Evolutionary conservation across 2,113 vertebrate genomes (phyloP), one percentile per base, ranked within the genome.

Genomic region (Enhydra lutris): DNA sequence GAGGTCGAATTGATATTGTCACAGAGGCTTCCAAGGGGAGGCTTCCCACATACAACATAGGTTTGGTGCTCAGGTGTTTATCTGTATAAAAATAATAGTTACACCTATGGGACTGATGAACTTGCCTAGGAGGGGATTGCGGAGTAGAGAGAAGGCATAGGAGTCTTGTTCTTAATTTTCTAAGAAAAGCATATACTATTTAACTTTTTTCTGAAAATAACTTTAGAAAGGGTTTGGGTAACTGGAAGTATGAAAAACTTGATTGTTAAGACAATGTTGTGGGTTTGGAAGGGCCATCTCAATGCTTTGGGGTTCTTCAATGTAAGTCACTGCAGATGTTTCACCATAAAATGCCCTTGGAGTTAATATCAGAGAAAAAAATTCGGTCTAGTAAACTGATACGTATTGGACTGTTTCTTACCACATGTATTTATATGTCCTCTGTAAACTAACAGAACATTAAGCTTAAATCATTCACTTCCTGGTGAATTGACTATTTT

Each of bases 31-130:
- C 45, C 29, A 59, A 61, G 7, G 59, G 36, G 52, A 65, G 71
- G 47, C 88, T 96, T 96, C 93, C 57, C 63, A 80, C 29, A 79
- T 10, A 67, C 36, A 69, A 4, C 26, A 23, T 82, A n/a, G 76
- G 24, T 87, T 79, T 96, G 80, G 31, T 82, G n/a, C 42, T 95
- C n/a, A 89, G n/a, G 36, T 55, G 9, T 95, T 91, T 94, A 12
- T 74, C 29, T 89, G 13, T 2, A 55, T 79, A 89, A 95, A 88
- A 97, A 61, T 82, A 94, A 42, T 24, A 83, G 6, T 59, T 87
- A 69, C 7, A 69, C 4, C 34, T 89, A 52, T 80, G 39, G n/a
- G 9, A 57, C 26, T 26, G 55, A 91, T 50, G 5, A 1, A 42
- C 34, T 94, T 81, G 34, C 10, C 29, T 63, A 89, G 42, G 47